A percentile compares a stretch with the other conserved stretches of the same genome.
Evolutionary conservation across 2,113 vertebrate genomes (phyloP).

Genomic region (Diglossa brunneiventris): DNA sequence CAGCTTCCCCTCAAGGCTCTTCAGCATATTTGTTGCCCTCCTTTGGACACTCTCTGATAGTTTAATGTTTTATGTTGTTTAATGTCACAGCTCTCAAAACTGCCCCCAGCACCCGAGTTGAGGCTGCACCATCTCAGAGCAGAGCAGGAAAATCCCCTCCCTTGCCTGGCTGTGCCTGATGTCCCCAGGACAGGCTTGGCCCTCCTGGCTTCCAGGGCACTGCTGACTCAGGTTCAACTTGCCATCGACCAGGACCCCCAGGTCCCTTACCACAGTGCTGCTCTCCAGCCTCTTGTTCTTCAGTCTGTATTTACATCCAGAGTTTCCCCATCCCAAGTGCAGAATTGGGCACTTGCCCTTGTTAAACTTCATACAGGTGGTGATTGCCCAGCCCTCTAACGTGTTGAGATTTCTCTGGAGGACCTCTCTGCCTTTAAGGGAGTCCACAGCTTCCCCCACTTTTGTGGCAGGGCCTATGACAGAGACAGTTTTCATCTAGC

Average conservation of each 20-base stretch:
- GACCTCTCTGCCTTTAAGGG: not conserved
- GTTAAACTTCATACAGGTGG: not conserved
- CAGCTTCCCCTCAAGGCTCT: accelerated
- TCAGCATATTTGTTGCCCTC: not conserved
- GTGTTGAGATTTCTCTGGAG: not conserved
- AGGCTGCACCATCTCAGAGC: accelerated
- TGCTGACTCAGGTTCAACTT: accelerated
- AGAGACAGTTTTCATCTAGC: not conserved
- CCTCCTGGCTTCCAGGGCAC: not conserved
- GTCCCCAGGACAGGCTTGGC: accelerated
- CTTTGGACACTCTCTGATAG: accelerated
- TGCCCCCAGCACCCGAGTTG: accelerated
- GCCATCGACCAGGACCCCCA: accelerated
- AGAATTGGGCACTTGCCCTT: not conserved
- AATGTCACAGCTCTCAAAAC: accelerated
- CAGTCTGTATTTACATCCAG: not conserved
- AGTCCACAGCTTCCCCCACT: not conserved
- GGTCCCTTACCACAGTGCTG: accelerated
- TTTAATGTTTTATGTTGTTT: not conserved
- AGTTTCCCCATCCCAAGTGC: not conserved
- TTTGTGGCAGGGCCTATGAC: not conserved
- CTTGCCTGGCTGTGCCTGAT: accelerated
- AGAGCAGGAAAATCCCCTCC: not conserved
- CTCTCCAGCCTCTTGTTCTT: not conserved
- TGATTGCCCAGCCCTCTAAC: not conserved